A percentile compares a stretch with the other conserved stretches of the same genome.
These are phyloP conservation scores for Hypena proboscidalis DNA, from an alignment of 2,888 invertebrate genomes.

Conservation along the genomic window DNA sequence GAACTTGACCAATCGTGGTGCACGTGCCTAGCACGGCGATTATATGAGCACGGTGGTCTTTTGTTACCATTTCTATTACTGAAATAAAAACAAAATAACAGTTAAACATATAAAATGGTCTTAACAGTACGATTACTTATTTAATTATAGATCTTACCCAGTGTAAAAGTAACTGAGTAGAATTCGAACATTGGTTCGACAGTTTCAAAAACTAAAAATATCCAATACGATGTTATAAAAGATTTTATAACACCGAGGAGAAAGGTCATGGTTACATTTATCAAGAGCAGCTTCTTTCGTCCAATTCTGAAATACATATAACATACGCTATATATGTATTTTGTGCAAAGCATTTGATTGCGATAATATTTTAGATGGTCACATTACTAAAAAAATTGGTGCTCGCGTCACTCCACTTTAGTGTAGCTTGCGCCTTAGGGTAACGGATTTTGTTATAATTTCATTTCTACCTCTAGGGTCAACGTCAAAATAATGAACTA, in stretches of 20 bases:
- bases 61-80: slow-evolving; percentile 59
- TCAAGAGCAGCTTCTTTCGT: slow-evolving; percentile 44
- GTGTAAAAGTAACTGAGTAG: slow-evolving; percentile 51
- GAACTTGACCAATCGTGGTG: slow-evolving; percentile 30
- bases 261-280: slow-evolving; percentile 44
- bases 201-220: slow-evolving; percentile 45
- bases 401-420: no score
- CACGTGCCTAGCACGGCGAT: slow-evolving; percentile 39
- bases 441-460: no score
- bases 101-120: no score
- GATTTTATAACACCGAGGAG: slow-evolving; percentile 45
- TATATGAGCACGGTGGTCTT: slow-evolving; percentile 41
- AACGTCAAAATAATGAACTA: no score
- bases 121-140: no score
- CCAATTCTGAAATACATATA: slow-evolving; percentile 46
- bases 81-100: no score
- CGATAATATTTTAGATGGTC: no score
- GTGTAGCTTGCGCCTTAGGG: no score
- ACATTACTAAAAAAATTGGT: no score
- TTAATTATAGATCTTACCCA: slow-evolving; percentile 34
- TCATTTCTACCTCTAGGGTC: no score
- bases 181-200: slow-evolving; percentile 47
- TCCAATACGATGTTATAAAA: slow-evolving; percentile 41
- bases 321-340: no score
- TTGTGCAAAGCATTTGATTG: no score